Evolutionary conservation across 1,140 invertebrate species (phyloP).

Genomic region (Drosophila seguyi): DNA sequence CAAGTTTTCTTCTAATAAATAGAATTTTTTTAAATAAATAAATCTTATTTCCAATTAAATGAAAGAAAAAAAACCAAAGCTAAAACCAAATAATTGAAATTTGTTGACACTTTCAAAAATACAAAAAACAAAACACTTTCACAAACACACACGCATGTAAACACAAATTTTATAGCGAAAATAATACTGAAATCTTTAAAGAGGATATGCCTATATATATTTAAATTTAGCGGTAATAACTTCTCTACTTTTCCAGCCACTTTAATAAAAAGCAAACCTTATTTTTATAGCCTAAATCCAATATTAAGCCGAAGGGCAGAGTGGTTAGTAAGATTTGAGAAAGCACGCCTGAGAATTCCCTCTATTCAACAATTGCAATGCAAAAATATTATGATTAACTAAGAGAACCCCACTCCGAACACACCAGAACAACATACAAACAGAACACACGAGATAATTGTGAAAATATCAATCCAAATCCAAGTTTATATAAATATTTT

Average conservation of each 20-base stretch:
- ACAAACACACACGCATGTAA: constrained; percentile 30
- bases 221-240: constrained; percentile 63
- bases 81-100: constrained; percentile 45
- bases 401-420: constrained; percentile 48
- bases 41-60: constrained; percentile 48
- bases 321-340: constrained; percentile 39
- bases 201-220: constrained; percentile 44
- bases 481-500: constrained; percentile 77
- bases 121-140: constrained; percentile 4
- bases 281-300: constrained; percentile 49
- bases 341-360: constrained; percentile 68
- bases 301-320: constrained; percentile 19
- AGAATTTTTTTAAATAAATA: constrained; percentile 54
- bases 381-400: constrained; percentile 49
- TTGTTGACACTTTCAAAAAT: constrained; percentile 45
- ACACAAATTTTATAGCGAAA: constrained; percentile 59
- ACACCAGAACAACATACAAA: constrained; percentile 40
- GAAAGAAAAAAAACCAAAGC: constrained; percentile 15
- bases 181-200: constrained; percentile 51
- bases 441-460: constrained; percentile 46
- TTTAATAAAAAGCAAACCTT: constrained; percentile 61
- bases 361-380: constrained; percentile 60
- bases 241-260: constrained; percentile 65
- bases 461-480: constrained; percentile 71
- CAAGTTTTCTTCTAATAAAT: constrained; percentile 46